A percentile compares a stretch with the other conserved stretches of the same genome.
Evolutionary conservation across 2,797 vertebrate genomes (phyloP).

Genomic region (Kryptolebias ocellatus): DNA sequence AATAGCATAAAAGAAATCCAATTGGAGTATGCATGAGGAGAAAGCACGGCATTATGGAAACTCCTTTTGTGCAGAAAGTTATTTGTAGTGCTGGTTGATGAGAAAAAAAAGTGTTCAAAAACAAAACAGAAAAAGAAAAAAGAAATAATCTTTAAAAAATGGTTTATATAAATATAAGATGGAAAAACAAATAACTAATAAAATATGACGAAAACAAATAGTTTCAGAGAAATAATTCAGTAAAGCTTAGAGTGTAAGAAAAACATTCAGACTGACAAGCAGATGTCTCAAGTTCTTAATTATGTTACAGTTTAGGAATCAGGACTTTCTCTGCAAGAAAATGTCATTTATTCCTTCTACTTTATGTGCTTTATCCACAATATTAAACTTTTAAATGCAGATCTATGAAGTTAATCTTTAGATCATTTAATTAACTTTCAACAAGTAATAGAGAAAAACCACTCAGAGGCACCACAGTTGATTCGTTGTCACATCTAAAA

Average conservation of each 20-base stretch:
- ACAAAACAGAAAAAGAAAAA: conserved; percentile 21
- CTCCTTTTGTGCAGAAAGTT: conserved; percentile 41
- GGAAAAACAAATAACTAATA: no score
- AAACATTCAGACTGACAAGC: conserved; percentile 31
- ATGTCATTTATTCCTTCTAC: background rate
- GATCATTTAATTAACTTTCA: no score
- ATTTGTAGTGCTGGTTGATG: conserved; percentile 34
- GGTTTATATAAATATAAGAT: no score
- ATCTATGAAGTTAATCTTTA: no score
- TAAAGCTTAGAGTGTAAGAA: conserved; percentile 15
- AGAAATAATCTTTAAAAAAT: background rate
- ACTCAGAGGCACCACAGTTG: no score
- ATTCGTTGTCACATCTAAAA: no score
- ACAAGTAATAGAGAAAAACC: no score
- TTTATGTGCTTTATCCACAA: background rate
- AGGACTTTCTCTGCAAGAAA: no score
- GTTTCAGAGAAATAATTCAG: no score
- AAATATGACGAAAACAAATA: background rate
- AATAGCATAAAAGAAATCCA: conserved; percentile 62
- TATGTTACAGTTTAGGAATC: conserved; percentile 27
- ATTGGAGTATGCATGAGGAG: conserved; percentile 58
- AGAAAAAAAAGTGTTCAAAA: conserved; percentile 12
- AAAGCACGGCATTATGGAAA: conserved; percentile 62
- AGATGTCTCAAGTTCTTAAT: conserved; percentile 37
- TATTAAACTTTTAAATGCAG: no score